Percentiles rank a stretch among this genome's conserved stretches.
Conservation (phyloP, 2,888 invertebrate species). For the Ectemnius lituratus region DNA sequence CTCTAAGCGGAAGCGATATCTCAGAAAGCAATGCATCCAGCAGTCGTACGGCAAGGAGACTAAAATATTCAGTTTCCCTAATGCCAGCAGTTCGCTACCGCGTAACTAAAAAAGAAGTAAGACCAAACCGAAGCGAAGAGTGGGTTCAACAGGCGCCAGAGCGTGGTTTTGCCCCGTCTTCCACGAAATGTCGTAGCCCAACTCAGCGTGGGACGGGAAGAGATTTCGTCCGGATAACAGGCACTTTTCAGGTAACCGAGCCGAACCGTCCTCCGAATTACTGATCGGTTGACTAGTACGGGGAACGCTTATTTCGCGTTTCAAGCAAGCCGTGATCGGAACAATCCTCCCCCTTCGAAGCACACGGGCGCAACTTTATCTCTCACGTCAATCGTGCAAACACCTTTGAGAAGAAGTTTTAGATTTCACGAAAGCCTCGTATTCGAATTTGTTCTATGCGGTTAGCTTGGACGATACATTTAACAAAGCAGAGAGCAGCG, state of each 20-base stretch:
- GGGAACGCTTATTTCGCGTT: slow-evolving; percentile 43
- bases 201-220: slow-evolving; percentile 18
- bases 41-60: slow-evolving; percentile 41
- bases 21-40: not conserved
- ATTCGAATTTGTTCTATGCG: slow-evolving; percentile 30
- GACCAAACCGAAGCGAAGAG: not conserved
- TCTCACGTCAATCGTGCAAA: not conserved
- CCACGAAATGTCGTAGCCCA: slow-evolving; percentile 9
- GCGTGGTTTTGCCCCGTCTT: not conserved
- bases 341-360: slow-evolving; percentile 19
- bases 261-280: slow-evolving; percentile 36
- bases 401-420: not conserved
- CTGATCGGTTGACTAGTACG: slow-evolving; percentile 28
- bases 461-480: slow-evolving; percentile 46
- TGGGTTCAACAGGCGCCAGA: slow-evolving; percentile 9
- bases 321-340: slow-evolving; percentile 43
- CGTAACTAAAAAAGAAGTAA: slow-evolving; percentile 27
- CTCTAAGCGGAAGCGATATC: not conserved
- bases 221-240: slow-evolving; percentile 40
- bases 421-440: slow-evolving; percentile 7
- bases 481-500: slow-evolving; percentile 45
- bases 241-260: slow-evolving; percentile 41
- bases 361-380: slow-evolving; percentile 10
- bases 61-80: slow-evolving; percentile 54
- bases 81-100: slow-evolving; percentile 42